phyloP scores from a whole-genome alignment of 2,797 vertebrate species.

The Gadopsis marmoratus region DNA sequence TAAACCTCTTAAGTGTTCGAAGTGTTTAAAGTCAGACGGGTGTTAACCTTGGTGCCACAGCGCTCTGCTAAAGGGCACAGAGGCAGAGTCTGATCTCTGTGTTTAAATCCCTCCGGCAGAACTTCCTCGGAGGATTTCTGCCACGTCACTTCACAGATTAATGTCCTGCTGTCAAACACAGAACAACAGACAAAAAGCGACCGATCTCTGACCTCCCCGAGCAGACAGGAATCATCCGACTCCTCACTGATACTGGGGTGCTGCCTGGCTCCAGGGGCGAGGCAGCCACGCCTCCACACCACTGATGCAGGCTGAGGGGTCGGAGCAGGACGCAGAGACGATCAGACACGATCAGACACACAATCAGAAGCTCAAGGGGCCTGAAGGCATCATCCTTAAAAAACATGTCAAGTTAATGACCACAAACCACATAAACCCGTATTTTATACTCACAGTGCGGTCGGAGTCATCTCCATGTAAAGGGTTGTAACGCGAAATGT shows the following conservation, averaged over 20 bases:
- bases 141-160: conserved; percentile 21
- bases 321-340: background rate
- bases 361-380: no score
- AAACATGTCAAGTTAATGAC: no score
- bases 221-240: background rate
- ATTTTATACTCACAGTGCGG: no score
- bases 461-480: no score
- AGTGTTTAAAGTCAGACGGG: background rate
- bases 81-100: conserved; percentile 2
- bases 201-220: background rate
- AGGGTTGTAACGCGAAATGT: no score
- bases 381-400: background rate
- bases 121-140: conserved; percentile 25
- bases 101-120: conserved; percentile 19
- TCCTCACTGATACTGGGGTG: background rate
- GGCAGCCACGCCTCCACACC: background rate
- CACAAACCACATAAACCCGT: no score
- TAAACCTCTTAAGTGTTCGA: conserved; percentile 24
- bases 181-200: background rate
- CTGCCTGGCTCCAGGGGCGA: conserved; percentile 14
- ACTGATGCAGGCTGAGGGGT: background rate
- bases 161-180: conserved; percentile 6
- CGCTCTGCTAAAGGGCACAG: conserved; percentile 21
- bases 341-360: no score
- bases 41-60: background rate